Percentiles rank a stretch among this genome's conserved stretches.
phyloP scores from a whole-genome alignment of 1,140 invertebrate species.

The Anadara kagoshimensis region DNA sequence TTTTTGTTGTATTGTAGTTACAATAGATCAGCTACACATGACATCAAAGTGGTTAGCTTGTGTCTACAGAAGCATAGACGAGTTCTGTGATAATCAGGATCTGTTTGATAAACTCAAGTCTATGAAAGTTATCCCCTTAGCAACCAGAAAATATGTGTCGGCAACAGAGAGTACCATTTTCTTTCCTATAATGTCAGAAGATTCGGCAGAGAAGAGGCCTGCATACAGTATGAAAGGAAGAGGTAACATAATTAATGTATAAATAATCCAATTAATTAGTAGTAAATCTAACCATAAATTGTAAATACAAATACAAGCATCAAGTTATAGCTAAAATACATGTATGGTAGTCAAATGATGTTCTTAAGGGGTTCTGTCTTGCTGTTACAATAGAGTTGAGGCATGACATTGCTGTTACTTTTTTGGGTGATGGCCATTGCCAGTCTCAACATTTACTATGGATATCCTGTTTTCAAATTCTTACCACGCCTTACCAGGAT shows the following conservation, averaged over 20 bases:
- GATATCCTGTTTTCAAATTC: too few species aligned
- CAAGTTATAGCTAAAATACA: too few species aligned
- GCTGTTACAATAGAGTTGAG: too few species aligned
- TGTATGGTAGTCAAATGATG: too few species aligned
- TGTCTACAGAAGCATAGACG: conserved; percentile 69
- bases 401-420: too few species aligned
- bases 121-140: conserved; percentile 61
- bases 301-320: too few species aligned
- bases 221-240: conserved; percentile 19
- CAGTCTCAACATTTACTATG: too few species aligned
- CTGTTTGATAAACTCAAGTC: conserved; percentile 46
- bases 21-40: conserved; percentile 5
- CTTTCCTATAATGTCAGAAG: conserved; percentile 47
- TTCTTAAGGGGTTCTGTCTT: too few species aligned
- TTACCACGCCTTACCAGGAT: too few species aligned
- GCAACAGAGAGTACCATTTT: conserved; percentile 62
- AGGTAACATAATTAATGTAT: background rate
- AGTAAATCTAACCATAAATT: background rate
- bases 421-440: too few species aligned
- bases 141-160: conserved; percentile 50
- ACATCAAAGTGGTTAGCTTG: conserved; percentile 69
- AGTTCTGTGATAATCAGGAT: conserved; percentile 60
- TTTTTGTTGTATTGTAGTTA: too few species aligned
- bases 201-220: background rate
- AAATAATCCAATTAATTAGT: background rate